phyloP scores from a whole-genome alignment of 2,888 invertebrate genomes.

The Drosophila engyochracea region DNA sequence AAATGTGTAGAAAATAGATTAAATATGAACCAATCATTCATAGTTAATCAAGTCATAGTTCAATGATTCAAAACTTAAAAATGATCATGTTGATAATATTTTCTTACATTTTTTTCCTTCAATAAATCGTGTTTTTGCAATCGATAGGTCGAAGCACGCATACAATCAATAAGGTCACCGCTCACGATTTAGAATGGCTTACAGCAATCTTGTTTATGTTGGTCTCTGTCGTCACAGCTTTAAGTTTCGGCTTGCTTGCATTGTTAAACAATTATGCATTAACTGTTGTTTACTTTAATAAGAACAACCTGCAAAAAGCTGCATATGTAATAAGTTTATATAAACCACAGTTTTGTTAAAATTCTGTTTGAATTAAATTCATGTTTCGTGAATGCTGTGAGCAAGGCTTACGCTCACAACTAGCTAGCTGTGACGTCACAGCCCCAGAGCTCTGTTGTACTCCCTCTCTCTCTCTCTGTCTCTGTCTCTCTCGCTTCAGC shows the following conservation, averaged over 20 bases:
- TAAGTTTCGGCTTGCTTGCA: background rate
- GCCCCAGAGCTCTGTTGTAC: background rate
- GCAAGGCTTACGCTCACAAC: background rate
- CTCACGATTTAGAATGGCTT: background rate
- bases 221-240: slow-evolving; percentile 35
- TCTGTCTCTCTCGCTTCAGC: slow-evolving; percentile 4
- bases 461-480: slow-evolving; percentile 9
- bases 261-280: background rate
- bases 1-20: background rate
- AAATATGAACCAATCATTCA: background rate
- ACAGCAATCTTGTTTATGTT: background rate
- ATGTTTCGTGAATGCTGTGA: background rate
- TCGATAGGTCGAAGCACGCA: background rate
- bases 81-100: background rate
- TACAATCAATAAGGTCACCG: background rate
- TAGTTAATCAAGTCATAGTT: background rate
- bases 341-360: background rate
- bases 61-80: background rate
- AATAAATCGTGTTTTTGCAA: background rate
- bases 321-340: background rate
- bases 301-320: background rate
- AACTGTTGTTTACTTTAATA: too few species aligned
- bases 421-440: slow-evolving; percentile 40
- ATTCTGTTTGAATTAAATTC: background rate
- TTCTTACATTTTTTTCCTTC: background rate